A percentile compares a stretch with the other conserved stretches of the same genome.
These are phyloP conservation scores for Carlito syrichta DNA, from an alignment of 2,113 vertebrate species.

Conservation along the genomic window DNA sequence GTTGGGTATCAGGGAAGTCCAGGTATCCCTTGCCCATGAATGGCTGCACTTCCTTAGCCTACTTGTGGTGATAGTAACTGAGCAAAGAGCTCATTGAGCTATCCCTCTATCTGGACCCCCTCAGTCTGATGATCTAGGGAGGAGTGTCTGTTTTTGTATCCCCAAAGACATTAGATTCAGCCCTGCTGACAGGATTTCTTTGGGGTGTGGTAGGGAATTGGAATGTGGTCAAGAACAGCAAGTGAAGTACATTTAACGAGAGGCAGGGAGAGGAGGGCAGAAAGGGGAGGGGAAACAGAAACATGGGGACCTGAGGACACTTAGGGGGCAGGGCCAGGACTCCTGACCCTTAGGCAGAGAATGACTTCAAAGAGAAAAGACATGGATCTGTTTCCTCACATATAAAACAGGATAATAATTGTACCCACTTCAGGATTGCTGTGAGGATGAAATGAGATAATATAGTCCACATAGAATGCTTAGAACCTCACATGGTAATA, in stretches of 20 bases:
- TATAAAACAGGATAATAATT: not conserved
- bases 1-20: no score
- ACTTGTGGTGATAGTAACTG: no score
- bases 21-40: no score
- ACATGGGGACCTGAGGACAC: not conserved
- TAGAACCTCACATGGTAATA: not conserved
- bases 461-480: not conserved
- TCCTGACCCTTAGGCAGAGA: not conserved
- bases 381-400: not conserved
- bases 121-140: no score
- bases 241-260: not conserved
- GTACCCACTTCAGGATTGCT: not conserved
- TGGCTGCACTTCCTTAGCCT: no score
- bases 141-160: not conserved
- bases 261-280: not conserved
- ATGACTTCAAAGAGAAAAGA: not conserved
- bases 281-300: not conserved
- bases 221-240: not conserved
- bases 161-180: not conserved
- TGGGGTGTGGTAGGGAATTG: not conserved
- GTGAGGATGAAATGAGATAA: not conserved
- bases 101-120: no score
- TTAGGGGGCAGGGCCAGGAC: not conserved
- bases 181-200: not conserved
- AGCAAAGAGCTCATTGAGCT: no score